Evolutionary conservation across 2,797 vertebrate species (phyloP), one percentile per base, ranked within the genome.

Genomic region (Cyprinella venusta): DNA sequence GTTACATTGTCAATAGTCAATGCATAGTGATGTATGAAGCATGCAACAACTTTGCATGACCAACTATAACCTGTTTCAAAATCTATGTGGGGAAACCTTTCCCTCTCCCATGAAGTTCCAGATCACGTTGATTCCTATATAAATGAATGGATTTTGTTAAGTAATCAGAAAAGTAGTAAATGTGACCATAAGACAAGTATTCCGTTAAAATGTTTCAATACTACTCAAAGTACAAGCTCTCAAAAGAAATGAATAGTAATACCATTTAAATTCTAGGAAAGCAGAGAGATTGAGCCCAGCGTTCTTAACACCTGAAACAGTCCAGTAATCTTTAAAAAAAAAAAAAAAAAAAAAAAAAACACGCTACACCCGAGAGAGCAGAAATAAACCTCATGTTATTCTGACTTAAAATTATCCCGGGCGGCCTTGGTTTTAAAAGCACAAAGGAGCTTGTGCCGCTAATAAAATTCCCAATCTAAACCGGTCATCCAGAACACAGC

Each of bases 381-480:
- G 42, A 50, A 63, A 81, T 72, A 72, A 81, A 63, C 40, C 69
- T 72, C 4, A 21, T 19, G 26, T 72, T 81, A 63, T 50, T 63
- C 56, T 64, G 21, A 81, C 42, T 72, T 64, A 33, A 71, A 81
- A 81, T 72, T 50, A 81, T 71, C 45, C 79, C 2, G 5, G 30
- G 45, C 19, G 8, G 45, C 69, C 56, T 50, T 71, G 68, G 68
- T 71, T 63, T 80, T 81, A 63, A 64, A 72, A 64, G 40, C 69
- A 50, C 69, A 81, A 81, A 72, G 56, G 79, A 72, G 56, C 56
- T 81, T 72, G 79, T 64, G 69, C 56, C 38, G 9, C 63, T 72
- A 38, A 81, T 81, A 81, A 81, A 72, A 81, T 52, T 72, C 42
- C 69, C 56, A 81, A 81, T 50, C 42, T 81, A 81, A 81, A 81